These are phyloP conservation scores for Callyntrura sp. DNA, from an alignment of 2,888 invertebrate species.

Conservation along the genomic window DNA sequence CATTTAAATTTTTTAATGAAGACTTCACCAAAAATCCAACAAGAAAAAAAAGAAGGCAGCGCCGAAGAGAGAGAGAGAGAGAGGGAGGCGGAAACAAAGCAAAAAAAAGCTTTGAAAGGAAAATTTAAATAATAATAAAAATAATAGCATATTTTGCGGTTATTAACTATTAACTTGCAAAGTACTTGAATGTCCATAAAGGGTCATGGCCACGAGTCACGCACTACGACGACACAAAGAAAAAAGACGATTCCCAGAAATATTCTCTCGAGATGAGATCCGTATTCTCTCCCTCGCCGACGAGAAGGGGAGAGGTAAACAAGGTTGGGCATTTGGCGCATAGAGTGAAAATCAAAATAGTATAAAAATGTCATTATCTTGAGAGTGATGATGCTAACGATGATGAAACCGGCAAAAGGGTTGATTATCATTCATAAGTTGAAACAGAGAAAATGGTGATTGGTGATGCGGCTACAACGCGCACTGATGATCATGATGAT, in stretches of 20 bases:
- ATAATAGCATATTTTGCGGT: conserved; percentile 12
- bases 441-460: not conserved
- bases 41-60: too few relatives aligned
- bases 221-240: not conserved
- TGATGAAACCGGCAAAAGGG: not conserved
- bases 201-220: conserved; percentile 26
- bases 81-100: not conserved
- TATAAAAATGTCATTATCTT: not conserved
- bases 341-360: conserved; percentile 4
- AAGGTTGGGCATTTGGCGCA: not conserved
- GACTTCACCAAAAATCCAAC: too few relatives aligned
- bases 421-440: not conserved
- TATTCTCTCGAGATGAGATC: not conserved
- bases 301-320: not conserved
- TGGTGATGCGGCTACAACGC: not conserved
- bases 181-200: not conserved
- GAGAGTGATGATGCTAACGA: not conserved
- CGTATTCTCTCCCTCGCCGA: not conserved
- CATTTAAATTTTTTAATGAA: not conserved
- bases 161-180: not conserved
- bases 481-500: not conserved
- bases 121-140: not conserved
- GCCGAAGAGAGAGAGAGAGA: too few relatives aligned
- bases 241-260: not conserved
- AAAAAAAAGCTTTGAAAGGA: not conserved